A percentile compares a stretch with the other conserved stretches of the same genome.
These are phyloP conservation scores for Mizuhopecten yessoensis DNA, from an alignment of 1,140 invertebrate genomes.

Conservation along the genomic window DNA sequence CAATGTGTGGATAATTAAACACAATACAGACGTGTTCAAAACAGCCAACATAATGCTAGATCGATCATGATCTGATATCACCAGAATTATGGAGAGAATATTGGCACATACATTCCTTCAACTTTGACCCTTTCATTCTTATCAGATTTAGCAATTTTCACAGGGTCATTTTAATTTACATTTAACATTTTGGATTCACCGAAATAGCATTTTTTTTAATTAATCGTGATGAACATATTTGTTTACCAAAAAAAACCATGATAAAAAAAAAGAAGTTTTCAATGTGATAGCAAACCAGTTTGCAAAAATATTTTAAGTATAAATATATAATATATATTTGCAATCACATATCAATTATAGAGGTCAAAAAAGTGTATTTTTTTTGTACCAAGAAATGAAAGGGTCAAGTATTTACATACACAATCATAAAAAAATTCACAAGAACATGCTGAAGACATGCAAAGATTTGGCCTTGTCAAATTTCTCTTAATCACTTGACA, in stretches of 20 bases:
- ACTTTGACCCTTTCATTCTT: not conserved
- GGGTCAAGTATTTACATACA: not conserved
- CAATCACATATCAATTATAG: not conserved
- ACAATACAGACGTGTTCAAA: too few relatives aligned
- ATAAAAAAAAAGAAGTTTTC: too few relatives aligned
- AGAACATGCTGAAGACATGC: slow-evolving; percentile 2
- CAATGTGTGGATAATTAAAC: too few relatives aligned
- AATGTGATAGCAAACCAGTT: not conserved
- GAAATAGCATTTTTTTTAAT: not conserved
- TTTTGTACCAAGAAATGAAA: not conserved
- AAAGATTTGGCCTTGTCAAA: too few relatives aligned
- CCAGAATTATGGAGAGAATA: not conserved
- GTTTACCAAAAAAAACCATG: not conserved
- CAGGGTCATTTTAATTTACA: not conserved
- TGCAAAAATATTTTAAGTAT: not conserved
- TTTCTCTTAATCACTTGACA: too few relatives aligned
- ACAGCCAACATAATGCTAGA: not conserved
- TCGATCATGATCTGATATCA: not conserved
- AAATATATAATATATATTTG: not conserved
- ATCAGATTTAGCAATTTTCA: too few relatives aligned
- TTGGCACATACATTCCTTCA: not conserved
- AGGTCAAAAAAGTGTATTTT: not conserved
- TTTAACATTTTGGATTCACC: not conserved
- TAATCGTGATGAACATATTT: not conserved
- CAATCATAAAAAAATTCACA: not conserved